A percentile compares a stretch with the other conserved stretches of the same genome.
Evolutionary conservation across 2,888 invertebrate species (phyloP).

Genomic region (Eupithecia centaureata): DNA sequence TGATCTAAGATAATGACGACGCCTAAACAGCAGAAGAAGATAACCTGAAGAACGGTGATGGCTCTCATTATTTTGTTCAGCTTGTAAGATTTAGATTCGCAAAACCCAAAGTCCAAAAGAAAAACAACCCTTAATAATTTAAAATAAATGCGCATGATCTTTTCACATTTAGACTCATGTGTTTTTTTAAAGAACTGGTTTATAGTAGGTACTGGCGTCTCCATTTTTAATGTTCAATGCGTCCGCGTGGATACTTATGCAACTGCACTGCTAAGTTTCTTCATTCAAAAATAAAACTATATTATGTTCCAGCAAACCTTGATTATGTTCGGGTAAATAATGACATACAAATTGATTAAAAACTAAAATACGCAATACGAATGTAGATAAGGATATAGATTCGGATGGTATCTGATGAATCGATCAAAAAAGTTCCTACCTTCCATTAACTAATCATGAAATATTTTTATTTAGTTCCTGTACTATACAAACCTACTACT

Average conservation of each 20-base stretch:
- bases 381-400: no score
- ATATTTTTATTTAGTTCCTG: no score
- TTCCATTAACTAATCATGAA: no score
- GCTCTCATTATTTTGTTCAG: conserved; percentile 11
- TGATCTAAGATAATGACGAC: background rate
- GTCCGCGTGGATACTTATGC: no score
- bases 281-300: no score
- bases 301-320: background rate
- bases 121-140: conserved; percentile 5
- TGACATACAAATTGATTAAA: background rate
- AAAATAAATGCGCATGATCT: conserved; percentile 12
- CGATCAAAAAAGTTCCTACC: no score
- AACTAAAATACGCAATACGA: background rate
- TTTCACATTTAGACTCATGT: conserved; percentile 14
- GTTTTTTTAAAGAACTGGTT: conserved; percentile 3
- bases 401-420: no score
- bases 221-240: conserved; percentile 2
- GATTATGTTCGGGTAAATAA: background rate
- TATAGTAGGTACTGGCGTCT: background rate
- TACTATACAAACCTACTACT: no score
- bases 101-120: conserved; percentile 21
- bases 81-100: conserved; percentile 8
- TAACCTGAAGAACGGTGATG: background rate
- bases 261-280: no score
- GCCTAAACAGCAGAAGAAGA: background rate